phyloP scores from a whole-genome alignment of 2,113 vertebrate genomes.

The Ctenodactylus gundi region DNA sequence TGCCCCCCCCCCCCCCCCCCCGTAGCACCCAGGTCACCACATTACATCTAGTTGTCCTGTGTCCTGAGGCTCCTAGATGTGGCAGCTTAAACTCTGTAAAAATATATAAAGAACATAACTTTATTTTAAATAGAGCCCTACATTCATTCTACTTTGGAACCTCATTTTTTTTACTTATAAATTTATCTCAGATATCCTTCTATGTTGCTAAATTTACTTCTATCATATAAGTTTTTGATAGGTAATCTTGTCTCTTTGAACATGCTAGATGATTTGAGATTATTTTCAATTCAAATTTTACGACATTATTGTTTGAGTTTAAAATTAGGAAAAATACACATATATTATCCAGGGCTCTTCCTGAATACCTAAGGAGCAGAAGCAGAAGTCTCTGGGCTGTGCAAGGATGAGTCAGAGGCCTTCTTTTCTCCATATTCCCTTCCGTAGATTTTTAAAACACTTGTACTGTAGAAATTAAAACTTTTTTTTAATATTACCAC shows the following conservation, averaged over 20 bases:
- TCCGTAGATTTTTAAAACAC: neutral
- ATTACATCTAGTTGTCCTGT: neutral
- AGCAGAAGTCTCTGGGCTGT: neutral
- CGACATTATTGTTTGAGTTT: neutral
- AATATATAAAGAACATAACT: neutral
- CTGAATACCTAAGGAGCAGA: neutral
- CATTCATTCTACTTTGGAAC: neutral
- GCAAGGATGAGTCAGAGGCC: neutral
- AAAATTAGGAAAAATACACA: neutral
- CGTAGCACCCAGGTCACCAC: too few species aligned
- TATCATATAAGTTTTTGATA: neutral
- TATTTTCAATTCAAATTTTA: constrained; percentile 1
- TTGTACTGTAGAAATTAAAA: neutral
- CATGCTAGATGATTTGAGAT: neutral
- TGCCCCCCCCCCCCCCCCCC: too few species aligned
- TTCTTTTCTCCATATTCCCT: neutral
- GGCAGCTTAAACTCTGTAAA: neutral
- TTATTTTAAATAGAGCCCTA: neutral
- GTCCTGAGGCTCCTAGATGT: neutral
- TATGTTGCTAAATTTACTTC: neutral
- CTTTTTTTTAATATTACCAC: neutral
- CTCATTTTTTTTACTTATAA: neutral
- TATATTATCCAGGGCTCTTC: neutral
- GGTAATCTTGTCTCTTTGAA: neutral
- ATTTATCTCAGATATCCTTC: neutral